Conservation (phyloP, 2,888 invertebrate genomes). For the Corbicula japonica region DNA sequence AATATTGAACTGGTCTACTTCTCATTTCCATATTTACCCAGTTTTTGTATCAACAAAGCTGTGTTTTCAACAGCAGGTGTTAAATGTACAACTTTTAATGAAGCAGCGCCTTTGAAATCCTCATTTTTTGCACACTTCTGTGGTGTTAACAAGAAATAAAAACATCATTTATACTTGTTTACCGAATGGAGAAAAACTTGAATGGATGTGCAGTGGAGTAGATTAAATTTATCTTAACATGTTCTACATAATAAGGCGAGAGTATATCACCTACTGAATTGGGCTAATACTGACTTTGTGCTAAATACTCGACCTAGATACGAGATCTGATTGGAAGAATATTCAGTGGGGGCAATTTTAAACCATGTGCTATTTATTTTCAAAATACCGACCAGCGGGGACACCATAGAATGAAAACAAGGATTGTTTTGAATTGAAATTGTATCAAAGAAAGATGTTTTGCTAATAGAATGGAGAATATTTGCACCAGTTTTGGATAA, state of each 20-base stretch:
- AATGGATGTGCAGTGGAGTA: constrained; percentile 15
- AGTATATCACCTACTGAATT: constrained; percentile 1
- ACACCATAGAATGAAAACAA: constrained; percentile 1
- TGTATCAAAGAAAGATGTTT: constrained; percentile 6
- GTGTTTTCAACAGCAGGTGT: too few relatives aligned
- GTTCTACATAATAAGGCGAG: constrained; percentile 21
- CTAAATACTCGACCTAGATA: constrained; percentile 33
- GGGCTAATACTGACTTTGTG: neutral
- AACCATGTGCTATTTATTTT: constrained; percentile 38
- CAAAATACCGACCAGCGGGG: constrained; percentile 12
- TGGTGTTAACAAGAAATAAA: too few relatives aligned
- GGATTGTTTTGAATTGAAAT: constrained; percentile 27
- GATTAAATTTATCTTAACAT: constrained; percentile 3
- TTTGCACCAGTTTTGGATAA: too few relatives aligned
- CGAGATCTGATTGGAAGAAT: neutral
- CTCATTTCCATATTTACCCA: too few relatives aligned
- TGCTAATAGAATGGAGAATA: too few relatives aligned
- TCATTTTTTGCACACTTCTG: too few relatives aligned
- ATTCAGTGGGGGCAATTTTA: neutral
- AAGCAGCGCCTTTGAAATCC: too few relatives aligned
- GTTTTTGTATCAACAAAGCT: too few relatives aligned
- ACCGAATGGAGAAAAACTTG: constrained; percentile 7
- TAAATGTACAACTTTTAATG: too few relatives aligned
- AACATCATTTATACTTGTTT: too few relatives aligned
- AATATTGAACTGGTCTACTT: too few relatives aligned